Percentiles rank a stretch among this genome's conserved stretches.
Evolutionary conservation across 2,797 vertebrate species (phyloP).

Genomic region (Clarias pachynema): DNA sequence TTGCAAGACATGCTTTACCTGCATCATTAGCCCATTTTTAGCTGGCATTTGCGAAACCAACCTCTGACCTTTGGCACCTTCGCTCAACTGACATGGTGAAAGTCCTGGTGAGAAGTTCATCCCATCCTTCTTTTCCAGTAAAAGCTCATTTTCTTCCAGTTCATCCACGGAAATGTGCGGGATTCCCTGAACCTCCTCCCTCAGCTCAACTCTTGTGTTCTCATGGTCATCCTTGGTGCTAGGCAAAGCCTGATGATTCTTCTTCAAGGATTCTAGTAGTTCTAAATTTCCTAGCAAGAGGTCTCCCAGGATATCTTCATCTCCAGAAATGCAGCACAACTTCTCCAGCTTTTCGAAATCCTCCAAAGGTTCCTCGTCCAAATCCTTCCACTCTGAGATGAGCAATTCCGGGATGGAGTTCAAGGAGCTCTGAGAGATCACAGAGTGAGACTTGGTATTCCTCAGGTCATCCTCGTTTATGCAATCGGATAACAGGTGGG

Average conservation of each 20-base stretch:
- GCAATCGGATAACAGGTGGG: constrained; percentile 50
- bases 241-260: constrained; percentile 67
- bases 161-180: constrained; percentile 48
- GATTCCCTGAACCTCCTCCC: constrained; percentile 51
- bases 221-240: constrained; percentile 43
- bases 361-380: constrained; percentile 81
- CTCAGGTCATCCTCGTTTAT: constrained; percentile 57
- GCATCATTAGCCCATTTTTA: constrained; percentile 86
- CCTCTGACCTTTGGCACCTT: constrained; percentile 71
- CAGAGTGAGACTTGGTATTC: constrained; percentile 51
- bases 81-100: constrained; percentile 58
- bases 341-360: constrained; percentile 84
- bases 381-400: constrained; percentile 84
- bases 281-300: constrained; percentile 79
- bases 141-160: constrained; percentile 43
- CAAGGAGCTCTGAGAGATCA: constrained; percentile 65
- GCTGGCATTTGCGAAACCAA: constrained; percentile 75
- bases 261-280: constrained; percentile 79
- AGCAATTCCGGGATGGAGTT: constrained; percentile 77
- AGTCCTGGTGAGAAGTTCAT: constrained; percentile 46
- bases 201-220: constrained; percentile 52
- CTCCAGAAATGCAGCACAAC: constrained; percentile 79
- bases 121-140: constrained; percentile 59
- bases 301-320: constrained; percentile 76
- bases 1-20: constrained; percentile 64